These are phyloP conservation scores for Chrysoperla carnea DNA, from an alignment of 1,140 invertebrate genomes.

Conservation along the genomic window DNA sequence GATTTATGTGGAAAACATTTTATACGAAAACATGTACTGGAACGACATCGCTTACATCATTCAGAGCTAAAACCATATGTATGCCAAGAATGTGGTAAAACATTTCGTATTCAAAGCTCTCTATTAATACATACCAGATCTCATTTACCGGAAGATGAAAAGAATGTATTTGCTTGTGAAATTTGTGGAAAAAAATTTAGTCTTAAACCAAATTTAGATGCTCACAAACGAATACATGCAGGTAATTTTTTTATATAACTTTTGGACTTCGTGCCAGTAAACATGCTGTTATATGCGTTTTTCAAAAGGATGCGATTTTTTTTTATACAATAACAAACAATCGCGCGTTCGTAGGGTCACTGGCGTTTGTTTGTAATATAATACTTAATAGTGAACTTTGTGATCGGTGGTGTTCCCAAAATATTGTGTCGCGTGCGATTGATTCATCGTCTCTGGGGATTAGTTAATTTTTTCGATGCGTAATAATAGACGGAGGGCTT, in stretches of 20 bases:
- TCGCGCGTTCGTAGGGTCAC: too few species aligned
- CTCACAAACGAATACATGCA: constrained; percentile 35
- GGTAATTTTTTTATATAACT: constrained; percentile 14
- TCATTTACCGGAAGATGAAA: constrained; percentile 32
- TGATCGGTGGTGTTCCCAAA: too few species aligned
- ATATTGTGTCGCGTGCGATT: too few species aligned
- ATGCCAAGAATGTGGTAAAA: constrained; percentile 33
- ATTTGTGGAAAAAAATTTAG: constrained; percentile 33
- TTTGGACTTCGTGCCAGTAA: too few species aligned
- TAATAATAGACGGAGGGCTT: too few species aligned
- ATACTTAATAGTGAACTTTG: too few species aligned
- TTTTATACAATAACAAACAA: too few species aligned
- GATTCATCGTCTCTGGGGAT: too few species aligned
- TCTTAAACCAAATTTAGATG: constrained; percentile 36
- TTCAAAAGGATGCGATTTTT: too few species aligned
- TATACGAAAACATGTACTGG: constrained; percentile 28
- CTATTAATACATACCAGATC: constrained; percentile 31
- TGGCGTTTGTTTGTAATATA: not conserved
- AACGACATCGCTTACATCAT: constrained; percentile 29
- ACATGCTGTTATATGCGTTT: too few species aligned
- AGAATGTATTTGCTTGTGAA: constrained; percentile 34
- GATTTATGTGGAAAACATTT: constrained; percentile 35
- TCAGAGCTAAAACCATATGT: constrained; percentile 28
- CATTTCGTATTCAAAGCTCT: constrained; percentile 33
- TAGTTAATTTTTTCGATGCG: too few species aligned